These are phyloP conservation scores for Mus spicilegus DNA, from an alignment of 2,113 vertebrate species.

Conservation along the genomic window DNA sequence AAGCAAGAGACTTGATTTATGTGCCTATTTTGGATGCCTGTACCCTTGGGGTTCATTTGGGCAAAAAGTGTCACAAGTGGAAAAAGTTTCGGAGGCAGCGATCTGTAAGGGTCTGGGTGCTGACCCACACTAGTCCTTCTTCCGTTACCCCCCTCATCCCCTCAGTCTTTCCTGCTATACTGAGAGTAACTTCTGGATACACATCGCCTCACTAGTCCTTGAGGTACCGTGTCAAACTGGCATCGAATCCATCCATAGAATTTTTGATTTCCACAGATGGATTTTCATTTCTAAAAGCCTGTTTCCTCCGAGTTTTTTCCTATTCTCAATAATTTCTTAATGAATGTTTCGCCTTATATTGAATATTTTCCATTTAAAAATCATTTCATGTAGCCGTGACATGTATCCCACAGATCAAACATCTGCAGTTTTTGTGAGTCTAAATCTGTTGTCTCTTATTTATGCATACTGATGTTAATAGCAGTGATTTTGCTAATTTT, in stretches of 20 bases:
- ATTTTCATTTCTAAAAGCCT: conserved; percentile 17
- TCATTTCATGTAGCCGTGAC: conserved; percentile 48
- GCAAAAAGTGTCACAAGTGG: background rate
- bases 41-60: background rate
- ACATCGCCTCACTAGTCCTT: background rate
- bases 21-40: background rate
- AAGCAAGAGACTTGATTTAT: background rate
- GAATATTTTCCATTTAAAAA: conserved; percentile 57
- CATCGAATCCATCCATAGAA: background rate
- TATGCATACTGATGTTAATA: conserved; percentile 59
- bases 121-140: background rate
- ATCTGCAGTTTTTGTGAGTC: conserved; percentile 65
- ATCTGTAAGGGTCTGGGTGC: background rate
- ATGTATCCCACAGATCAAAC: conserved; percentile 56
- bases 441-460: conserved; percentile 73
- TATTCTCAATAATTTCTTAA: conserved; percentile 29
- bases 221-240: background rate
- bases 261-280: conserved; percentile 50
- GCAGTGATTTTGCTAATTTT: conserved; percentile 76
- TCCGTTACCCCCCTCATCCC: background rate
- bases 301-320: conserved; percentile 12
- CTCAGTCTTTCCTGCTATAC: background rate
- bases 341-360: conserved; percentile 45
- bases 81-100: background rate
- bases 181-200: background rate